Evolutionary conservation across 92 coral and sea anemone genomes (phyloP).

Genomic region (Hydrozoanthus gracilis): DNA sequence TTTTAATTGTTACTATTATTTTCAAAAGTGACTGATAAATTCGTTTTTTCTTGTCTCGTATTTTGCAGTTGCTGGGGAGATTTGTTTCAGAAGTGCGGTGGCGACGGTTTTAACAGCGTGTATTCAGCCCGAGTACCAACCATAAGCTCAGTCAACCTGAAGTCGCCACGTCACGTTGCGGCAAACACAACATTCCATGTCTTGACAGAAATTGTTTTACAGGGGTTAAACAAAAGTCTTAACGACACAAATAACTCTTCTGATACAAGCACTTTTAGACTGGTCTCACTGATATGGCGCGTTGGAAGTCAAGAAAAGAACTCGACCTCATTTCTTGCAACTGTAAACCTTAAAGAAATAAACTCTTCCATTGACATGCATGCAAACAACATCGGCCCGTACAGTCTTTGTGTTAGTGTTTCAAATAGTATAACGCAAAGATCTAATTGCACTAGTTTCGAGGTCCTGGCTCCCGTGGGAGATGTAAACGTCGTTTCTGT

Average conservation of each 20-base stretch:
- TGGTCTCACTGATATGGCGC: slow-evolving; percentile 18
- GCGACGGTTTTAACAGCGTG: slow-evolving; percentile 15
- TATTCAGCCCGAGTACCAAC: slow-evolving; percentile 37
- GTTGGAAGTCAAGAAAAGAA: slow-evolving; percentile 13
- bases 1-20: no score
- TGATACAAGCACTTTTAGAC: background rate
- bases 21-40: no score
- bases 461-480: slow-evolving; percentile 41
- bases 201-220: slow-evolving; percentile 16
- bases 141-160: slow-evolving; percentile 7
- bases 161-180: slow-evolving; percentile 1
- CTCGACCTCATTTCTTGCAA: slow-evolving; percentile 11
- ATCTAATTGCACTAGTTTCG: slow-evolving; percentile 1
- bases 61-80: slow-evolving; percentile 43
- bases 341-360: slow-evolving; percentile 2
- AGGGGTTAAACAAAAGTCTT: slow-evolving; percentile 24
- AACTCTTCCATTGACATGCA: background rate
- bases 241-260: background rate
- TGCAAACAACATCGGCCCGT: slow-evolving; percentile 17
- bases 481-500: background rate
- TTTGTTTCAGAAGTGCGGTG: slow-evolving; percentile 26
- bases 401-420: slow-evolving; percentile 16
- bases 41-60: background rate
- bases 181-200: slow-evolving; percentile 20
- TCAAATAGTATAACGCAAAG: slow-evolving; percentile 22